These are phyloP conservation scores for Rhagium mordax DNA, from an alignment of 2,888 invertebrate species.

Conservation along the genomic window DNA sequence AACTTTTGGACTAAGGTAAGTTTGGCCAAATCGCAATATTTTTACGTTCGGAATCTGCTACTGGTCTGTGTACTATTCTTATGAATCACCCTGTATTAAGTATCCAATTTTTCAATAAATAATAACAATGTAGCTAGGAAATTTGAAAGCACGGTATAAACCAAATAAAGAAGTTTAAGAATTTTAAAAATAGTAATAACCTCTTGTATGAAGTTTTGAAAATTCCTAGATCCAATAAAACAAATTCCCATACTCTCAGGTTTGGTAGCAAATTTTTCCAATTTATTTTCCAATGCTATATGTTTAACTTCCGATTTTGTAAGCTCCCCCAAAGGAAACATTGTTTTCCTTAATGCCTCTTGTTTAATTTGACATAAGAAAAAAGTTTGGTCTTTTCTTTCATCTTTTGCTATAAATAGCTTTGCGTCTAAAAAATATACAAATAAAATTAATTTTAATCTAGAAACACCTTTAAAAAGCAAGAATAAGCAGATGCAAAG, in stretches of 20 bases:
- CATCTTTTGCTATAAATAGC: conserved; percentile 82
- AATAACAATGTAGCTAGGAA: too few relatives aligned
- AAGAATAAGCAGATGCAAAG: too few relatives aligned
- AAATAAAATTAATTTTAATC: neutral
- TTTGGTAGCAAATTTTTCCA: conserved; percentile 80
- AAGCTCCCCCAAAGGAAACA: conserved; percentile 92
- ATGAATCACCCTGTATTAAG: too few relatives aligned
- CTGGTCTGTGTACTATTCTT: too few relatives aligned
- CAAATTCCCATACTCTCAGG: conserved; percentile 96
- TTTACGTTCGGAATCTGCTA: too few relatives aligned
- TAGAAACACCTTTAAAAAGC: conserved; percentile 6
- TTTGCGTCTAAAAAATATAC: conserved; percentile 73
- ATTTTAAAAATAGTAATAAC: conserved; percentile 71
- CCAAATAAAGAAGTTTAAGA: neutral
- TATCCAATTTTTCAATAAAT: too few relatives aligned
- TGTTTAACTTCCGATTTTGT: conserved; percentile 84
- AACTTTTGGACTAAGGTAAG: too few relatives aligned
- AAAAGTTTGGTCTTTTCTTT: conserved; percentile 94
- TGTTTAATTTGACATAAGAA: conserved; percentile 91
- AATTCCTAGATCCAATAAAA: conserved; percentile 93
- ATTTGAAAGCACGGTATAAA: too few relatives aligned
- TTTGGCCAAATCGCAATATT: too few relatives aligned
- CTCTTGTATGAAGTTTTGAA: conserved; percentile 90
- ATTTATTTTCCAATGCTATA: conserved; percentile 81
- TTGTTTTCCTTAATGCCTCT: conserved; percentile 81